phyloP scores from a whole-genome alignment of 2,888 invertebrate species.

The Tenodera sinensis region DNA sequence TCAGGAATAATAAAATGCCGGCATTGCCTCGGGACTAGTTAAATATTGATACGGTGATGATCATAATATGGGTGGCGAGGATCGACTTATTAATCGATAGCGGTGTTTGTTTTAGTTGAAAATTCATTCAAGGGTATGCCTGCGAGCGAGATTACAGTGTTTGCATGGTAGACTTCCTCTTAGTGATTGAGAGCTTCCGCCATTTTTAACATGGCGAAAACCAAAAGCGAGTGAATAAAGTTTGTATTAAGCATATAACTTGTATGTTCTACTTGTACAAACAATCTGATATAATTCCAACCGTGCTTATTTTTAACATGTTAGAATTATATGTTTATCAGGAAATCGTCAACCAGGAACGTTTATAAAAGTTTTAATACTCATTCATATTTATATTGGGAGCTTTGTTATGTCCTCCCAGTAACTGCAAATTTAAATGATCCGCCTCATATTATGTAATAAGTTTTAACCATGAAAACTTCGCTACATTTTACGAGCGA shows the following conservation, averaged over 20 bases:
- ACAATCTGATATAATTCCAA: not conserved
- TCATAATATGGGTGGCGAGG: not conserved
- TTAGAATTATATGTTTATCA: no score
- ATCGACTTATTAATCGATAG: slow-evolving; percentile 12
- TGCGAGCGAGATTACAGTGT: not conserved
- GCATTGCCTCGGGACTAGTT: not conserved
- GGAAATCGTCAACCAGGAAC: no score
- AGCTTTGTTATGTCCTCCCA: no score
- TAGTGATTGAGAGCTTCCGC: not conserved
- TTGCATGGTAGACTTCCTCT: not conserved
- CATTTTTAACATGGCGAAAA: not conserved
- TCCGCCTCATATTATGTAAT: no score
- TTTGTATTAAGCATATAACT: not conserved
- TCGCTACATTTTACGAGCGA: no score
- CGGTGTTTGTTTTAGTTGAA: slow-evolving; percentile 1
- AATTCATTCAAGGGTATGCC: slow-evolving; percentile 1
- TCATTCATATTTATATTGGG: no score
- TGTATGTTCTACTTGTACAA: not conserved
- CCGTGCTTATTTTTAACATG: no score
- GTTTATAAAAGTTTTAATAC: no score
- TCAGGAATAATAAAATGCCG: not conserved
- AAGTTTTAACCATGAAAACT: no score
- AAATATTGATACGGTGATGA: slow-evolving; percentile 3
- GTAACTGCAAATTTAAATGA: no score
- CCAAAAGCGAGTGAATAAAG: not conserved